These are phyloP conservation scores for Ashinkailepas kermadecensis DNA, from an alignment of 2,888 invertebrate species.

Conservation along the genomic window DNA sequence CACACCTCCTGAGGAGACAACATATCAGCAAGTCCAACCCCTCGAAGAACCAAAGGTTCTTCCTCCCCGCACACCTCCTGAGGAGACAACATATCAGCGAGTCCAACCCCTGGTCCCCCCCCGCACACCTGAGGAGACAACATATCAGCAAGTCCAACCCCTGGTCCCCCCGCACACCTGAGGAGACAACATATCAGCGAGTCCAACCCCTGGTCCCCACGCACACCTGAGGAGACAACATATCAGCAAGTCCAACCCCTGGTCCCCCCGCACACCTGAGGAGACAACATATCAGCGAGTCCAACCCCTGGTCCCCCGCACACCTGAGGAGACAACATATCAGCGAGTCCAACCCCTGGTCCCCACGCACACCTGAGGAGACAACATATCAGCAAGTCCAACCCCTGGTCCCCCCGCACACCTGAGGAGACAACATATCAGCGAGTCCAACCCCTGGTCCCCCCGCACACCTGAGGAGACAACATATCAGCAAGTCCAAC, in stretches of 20 bases:
- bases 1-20: too few relatives aligned
- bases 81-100: too few relatives aligned
- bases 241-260: too few relatives aligned
- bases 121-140: neutral
- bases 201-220: neutral
- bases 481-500: neutral
- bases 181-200: neutral
- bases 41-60: too few relatives aligned
- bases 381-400: constrained; percentile 1
- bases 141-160: neutral
- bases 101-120: neutral
- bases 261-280: too few relatives aligned
- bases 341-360: constrained; percentile 17
- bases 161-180: neutral
- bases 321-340: neutral
- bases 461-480: neutral
- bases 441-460: neutral
- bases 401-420: constrained; percentile 11
- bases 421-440: neutral
- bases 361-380: constrained; percentile 11
- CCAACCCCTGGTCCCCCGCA: neutral
- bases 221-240: too few relatives aligned
- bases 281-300: too few relatives aligned
- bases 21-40: neutral
- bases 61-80: too few relatives aligned